A percentile compares a stretch with the other conserved stretches of the same genome.
phyloP scores from a whole-genome alignment of 2,797 vertebrate genomes.

The Phoebastria nigripes region DNA sequence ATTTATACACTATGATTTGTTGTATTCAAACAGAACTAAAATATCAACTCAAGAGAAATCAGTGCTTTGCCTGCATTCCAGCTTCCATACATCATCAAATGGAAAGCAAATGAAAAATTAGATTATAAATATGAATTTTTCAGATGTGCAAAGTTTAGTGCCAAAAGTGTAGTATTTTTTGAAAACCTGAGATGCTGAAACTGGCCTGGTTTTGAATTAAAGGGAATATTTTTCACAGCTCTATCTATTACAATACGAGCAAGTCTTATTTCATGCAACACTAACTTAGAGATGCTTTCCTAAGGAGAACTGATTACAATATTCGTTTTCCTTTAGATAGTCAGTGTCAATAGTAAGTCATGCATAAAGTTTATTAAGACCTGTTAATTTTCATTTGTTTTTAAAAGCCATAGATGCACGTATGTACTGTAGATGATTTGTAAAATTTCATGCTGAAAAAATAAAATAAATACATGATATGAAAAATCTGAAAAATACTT shows the following conservation, averaged over 20 bases:
- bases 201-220: background rate
- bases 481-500: background rate
- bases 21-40: background rate
- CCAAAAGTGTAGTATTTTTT: background rate
- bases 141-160: background rate
- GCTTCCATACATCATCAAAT: background rate
- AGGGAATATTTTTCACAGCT: background rate
- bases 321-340: slow-evolving; percentile 41
- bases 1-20: background rate
- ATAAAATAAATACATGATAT: background rate
- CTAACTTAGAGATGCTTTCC: background rate
- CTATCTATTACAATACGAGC: background rate
- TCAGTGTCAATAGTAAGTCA: background rate
- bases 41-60: background rate
- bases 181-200: background rate
- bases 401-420: background rate
- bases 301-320: slow-evolving; percentile 3
- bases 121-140: background rate
- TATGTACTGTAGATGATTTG: background rate
- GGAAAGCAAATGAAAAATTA: background rate
- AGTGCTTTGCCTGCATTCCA: background rate
- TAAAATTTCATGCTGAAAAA: background rate
- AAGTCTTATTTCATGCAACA: slow-evolving; percentile 37
- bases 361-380: background rate
- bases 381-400: slow-evolving; percentile 4